phyloP scores from a whole-genome alignment of 2,113 vertebrate genomes.

The Callaeas wilsoni region DNA sequence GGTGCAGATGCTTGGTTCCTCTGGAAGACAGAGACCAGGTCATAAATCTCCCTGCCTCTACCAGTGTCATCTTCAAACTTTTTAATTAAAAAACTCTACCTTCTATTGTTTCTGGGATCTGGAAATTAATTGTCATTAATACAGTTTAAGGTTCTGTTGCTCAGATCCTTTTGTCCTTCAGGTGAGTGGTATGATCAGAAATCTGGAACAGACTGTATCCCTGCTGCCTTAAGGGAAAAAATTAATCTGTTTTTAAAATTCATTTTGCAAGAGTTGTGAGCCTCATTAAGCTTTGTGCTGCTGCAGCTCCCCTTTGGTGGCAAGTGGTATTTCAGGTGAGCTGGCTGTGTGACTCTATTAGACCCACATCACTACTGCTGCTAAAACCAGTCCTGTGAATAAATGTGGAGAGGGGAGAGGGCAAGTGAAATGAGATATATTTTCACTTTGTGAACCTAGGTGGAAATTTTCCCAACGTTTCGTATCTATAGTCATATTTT shows the following conservation, averaged over 20 bases:
- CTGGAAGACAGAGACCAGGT: neutral
- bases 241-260: neutral
- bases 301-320: neutral
- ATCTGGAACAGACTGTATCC: neutral
- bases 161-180: neutral
- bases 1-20: neutral
- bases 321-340: neutral
- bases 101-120: neutral
- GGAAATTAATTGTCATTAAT: neutral
- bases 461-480: neutral
- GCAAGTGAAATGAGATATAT: neutral
- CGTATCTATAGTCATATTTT: neutral
- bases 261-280: neutral
- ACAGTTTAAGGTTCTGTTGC: neutral
- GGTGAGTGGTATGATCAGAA: neutral
- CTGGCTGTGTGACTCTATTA: neutral
- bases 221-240: neutral
- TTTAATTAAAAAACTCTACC: neutral
- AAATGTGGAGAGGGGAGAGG: neutral
- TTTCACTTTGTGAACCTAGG: neutral
- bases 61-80: neutral
- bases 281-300: accelerated
- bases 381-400: neutral
- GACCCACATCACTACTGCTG: neutral
- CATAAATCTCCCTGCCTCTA: neutral